Conservation (phyloP, 2,113 vertebrate genomes). For the Brachypodius melanocephalos region DNA sequence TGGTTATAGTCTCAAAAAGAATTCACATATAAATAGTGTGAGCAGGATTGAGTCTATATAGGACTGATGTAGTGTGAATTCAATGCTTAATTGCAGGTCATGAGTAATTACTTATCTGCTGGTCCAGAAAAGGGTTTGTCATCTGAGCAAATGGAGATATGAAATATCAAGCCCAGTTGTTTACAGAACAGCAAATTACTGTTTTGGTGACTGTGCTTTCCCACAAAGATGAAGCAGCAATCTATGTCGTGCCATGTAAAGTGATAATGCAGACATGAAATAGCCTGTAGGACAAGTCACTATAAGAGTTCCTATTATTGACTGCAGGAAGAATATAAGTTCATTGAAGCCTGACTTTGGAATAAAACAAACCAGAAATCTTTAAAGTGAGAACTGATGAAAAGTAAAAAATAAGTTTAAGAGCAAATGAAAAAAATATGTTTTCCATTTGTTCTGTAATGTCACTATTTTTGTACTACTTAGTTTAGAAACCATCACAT, state of each 20-base stretch:
- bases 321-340: not conserved
- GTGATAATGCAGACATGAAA: not conserved
- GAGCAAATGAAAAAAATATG: not conserved
- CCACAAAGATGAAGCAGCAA: not conserved
- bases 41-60: constrained; percentile 4
- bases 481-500: not conserved
- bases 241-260: not conserved
- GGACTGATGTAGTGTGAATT: not conserved
- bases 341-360: not conserved
- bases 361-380: not conserved
- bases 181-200: not conserved
- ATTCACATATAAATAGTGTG: not conserved
- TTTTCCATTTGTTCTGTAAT: not conserved
- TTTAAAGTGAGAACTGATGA: not conserved
- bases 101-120: not conserved
- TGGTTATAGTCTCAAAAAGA: not conserved
- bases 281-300: not conserved
- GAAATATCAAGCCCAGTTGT: not conserved
- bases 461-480: not conserved
- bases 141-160: not conserved
- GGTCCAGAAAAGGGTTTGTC: not conserved
- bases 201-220: not conserved
- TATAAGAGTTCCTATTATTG: not conserved
- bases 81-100: not conserved
- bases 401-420: not conserved